Base-by-base conservation (phyloP, 1,140 invertebrate species). In the Stenopsyche tienmushanensis region DNA sequence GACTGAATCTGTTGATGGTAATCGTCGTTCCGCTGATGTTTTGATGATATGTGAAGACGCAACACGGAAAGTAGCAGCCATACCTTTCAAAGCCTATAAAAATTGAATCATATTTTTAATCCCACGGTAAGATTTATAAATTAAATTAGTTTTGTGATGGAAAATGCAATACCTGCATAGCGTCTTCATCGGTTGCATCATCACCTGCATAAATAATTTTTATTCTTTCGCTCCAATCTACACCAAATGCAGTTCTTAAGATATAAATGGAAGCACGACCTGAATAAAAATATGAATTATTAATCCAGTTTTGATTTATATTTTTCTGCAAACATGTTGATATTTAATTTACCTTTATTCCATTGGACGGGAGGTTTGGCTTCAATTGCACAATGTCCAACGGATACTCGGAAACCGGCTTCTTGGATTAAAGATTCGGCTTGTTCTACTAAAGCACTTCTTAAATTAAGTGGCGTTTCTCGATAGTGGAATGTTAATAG, bases 191-290 rank as follows among this genome's bases (percentile, higher is more conserved):
- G 0, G 93, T 94, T 10, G 84, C 84, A 79, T 95, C 93, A 77
- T 96, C 93, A 65, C 93, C 93, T 54, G 88, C 92, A 72, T 94
- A 95, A 72, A 96, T 93, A 70, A 94, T 93, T 66, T 91, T 84
- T 60, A 95, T 92, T 49, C 93, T 84, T 75, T 95, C 92, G 72
- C 89, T 90, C 93, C 93, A 96, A 75, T 95, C 92, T 0, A 94
- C 83, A 10, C 92, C 93, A 75, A 94, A 94, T 0, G 92, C 89
- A 1, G 92, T 94, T 58, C 93, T 84, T 29, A 95, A 74, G 70
- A 95, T 95, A 73, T 95, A 94, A 71, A 95, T 92, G 0, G 91
- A 92, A 45, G 92, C 93, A 41, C 91, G 85, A 66, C 90, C 83
- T 85, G 52, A 72, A 42, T 41, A n/a, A 60, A 54, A 57, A 47